Conservation (phyloP, 2,113 vertebrate species). For the Saccopteryx bilineata region DNA sequence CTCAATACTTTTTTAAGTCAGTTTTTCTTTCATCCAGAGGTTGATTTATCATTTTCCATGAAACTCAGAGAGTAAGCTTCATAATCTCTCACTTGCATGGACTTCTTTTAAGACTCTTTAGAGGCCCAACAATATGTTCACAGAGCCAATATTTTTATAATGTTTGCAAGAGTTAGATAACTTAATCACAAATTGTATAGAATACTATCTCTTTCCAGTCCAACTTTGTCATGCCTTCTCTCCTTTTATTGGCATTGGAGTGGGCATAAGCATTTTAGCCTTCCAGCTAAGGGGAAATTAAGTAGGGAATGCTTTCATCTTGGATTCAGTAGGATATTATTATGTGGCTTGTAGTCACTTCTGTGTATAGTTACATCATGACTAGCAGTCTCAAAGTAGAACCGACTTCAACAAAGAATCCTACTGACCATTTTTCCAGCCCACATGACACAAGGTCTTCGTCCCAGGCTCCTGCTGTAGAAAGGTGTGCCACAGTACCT, state of each 20-base stretch:
- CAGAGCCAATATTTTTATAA: not conserved
- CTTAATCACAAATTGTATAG: not conserved
- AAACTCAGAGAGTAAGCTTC: not conserved
- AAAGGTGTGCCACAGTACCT: not conserved
- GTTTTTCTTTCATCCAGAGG: not conserved
- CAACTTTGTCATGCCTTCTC: not conserved
- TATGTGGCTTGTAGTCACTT: not conserved
- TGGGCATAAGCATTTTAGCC: not conserved
- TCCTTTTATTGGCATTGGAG: not conserved
- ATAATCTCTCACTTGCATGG: not conserved
- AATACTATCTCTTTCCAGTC: not conserved
- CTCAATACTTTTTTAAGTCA: not conserved
- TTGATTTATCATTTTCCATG: not conserved
- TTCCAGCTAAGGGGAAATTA: not conserved
- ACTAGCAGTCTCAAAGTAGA: not conserved
- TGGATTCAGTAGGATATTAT: not conserved
- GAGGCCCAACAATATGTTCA: not conserved
- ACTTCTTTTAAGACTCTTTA: not conserved
- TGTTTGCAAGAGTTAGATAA: conserved; percentile 8
- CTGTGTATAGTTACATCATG: not conserved
- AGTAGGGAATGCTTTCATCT: not conserved
- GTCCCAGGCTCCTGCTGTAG: not conserved
- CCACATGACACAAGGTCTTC: not conserved
- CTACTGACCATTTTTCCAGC: not conserved
- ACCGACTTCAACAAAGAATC: not conserved